phyloP scores from a whole-genome alignment of 2,113 vertebrate species.

The Equus przewalskii region DNA sequence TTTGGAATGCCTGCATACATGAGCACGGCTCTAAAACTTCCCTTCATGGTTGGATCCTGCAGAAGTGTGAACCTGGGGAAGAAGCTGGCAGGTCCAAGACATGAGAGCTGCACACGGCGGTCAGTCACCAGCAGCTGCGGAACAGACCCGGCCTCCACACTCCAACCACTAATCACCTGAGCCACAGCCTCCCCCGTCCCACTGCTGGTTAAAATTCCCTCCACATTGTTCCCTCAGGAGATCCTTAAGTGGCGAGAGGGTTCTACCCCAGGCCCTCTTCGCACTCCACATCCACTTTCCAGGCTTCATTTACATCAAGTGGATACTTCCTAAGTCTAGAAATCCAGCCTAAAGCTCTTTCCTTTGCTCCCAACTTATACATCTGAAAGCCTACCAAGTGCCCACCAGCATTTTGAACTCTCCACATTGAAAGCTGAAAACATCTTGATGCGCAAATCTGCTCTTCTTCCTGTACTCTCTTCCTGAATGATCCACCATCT shows the following conservation, averaged over 20 bases:
- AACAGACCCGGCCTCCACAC: neutral
- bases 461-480: neutral
- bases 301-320: neutral
- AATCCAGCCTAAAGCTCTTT: neutral
- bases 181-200: too few species aligned
- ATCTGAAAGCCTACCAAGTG: neutral
- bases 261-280: neutral
- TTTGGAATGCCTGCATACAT: neutral
- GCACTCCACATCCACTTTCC: neutral
- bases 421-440: neutral
- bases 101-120: neutral
- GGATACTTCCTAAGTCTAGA: neutral
- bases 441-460: neutral
- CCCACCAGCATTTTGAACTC: neutral
- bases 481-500: neutral
- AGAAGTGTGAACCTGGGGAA: neutral
- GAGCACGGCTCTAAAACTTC: slow-evolving; percentile 2
- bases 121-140: neutral
- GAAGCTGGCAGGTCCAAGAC: neutral
- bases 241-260: neutral
- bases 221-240: neutral
- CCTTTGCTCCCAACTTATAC: neutral
- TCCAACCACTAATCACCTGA: neutral
- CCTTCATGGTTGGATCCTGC: neutral
- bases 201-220: neutral